Evolutionary conservation across 2,888 invertebrate genomes (phyloP).

Genomic region (Diogma glabrata): DNA sequence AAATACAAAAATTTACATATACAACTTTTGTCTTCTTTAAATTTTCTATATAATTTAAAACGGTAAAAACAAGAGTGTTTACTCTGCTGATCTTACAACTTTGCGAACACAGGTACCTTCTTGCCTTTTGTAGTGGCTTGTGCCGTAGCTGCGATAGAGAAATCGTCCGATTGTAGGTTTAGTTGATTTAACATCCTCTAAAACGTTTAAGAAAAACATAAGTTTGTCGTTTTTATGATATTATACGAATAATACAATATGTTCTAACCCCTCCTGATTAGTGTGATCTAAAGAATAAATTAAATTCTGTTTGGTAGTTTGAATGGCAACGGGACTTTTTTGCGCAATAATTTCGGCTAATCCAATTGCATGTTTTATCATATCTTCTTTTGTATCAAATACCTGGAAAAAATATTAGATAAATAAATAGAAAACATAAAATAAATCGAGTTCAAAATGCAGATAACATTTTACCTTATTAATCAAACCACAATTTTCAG

Average conservation of each 20-base stretch:
- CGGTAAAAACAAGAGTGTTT: too few species aligned
- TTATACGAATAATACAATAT: constrained; percentile 84
- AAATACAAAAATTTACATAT: too few species aligned
- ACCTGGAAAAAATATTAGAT: too few species aligned
- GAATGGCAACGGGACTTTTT: constrained; percentile 92
- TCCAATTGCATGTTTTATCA: constrained; percentile 59
- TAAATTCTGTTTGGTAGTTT: constrained; percentile 74
- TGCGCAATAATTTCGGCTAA: constrained; percentile 68
- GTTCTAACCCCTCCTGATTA: constrained; percentile 77
- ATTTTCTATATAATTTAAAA: too few species aligned
- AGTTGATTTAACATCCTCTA: constrained; percentile 64
- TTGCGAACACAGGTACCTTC: constrained; percentile 60
- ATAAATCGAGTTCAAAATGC: too few species aligned
- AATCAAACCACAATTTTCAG: constrained; percentile 70
- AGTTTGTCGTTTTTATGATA: too few species aligned
- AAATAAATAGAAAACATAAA: too few species aligned
- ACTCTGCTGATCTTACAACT: constrained; percentile 60
- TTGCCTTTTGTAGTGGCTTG: constrained; percentile 54
- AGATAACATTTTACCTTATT: too few species aligned
- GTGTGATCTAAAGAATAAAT: constrained; percentile 81
- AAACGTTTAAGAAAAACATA: constrained; percentile 14
- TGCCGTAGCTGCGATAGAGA: constrained; percentile 67
- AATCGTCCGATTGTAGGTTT: constrained; percentile 87
- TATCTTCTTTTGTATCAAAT: constrained; percentile 31
- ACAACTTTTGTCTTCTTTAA: too few species aligned